Evolutionary conservation across 2,888 invertebrate species (phyloP), one percentile per base, ranked within the genome.

Genomic region (Aethes cnicana): DNA sequence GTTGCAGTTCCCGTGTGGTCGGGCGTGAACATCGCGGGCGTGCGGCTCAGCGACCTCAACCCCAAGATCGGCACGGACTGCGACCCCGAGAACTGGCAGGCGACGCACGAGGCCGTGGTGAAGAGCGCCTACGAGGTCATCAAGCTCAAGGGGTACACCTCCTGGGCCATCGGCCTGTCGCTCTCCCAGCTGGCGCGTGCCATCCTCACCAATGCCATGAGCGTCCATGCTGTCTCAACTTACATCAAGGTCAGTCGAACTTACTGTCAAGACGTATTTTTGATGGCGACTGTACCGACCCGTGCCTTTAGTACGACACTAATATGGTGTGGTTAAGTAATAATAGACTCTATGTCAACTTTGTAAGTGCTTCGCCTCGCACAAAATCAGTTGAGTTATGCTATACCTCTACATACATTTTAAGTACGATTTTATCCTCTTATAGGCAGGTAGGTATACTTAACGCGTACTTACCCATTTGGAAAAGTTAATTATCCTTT

Each of bases 11-110:
- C 97, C 5, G 95, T 98, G 0, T 98, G 97, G 97, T 97, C 97
- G 1, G 96, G 96, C 7, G 97, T 97, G 14, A 97, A 97, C 80
- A 93, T 98, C 33, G 97, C 96, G 4, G 98, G 97, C 4, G 96
- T 97, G 0, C 92, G 95, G 2, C 90, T 97, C 49, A 91, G 92
- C 59, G 96, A 96, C 62, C 72, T 97, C 21, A 94, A 96, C 74
- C 93, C 95, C 12, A 84, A 90, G 32, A 90, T 96, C 48, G 97
- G 97, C 26, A 91, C 92, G 0, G 90, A 91, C 0, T 82, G 91
- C 0, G 97, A 97, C 78, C 84, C 92, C 0, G 97, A 97, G 76
- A 91, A 94, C 56, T 97, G 96, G 95, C 85, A 91, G 54, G 92
- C 94, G 28, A 78, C 96, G 6, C 97, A 98, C 83, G 92, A 92